Conservation (phyloP, 2,113 vertebrate genomes). For the Xenopus borealis region DNA sequence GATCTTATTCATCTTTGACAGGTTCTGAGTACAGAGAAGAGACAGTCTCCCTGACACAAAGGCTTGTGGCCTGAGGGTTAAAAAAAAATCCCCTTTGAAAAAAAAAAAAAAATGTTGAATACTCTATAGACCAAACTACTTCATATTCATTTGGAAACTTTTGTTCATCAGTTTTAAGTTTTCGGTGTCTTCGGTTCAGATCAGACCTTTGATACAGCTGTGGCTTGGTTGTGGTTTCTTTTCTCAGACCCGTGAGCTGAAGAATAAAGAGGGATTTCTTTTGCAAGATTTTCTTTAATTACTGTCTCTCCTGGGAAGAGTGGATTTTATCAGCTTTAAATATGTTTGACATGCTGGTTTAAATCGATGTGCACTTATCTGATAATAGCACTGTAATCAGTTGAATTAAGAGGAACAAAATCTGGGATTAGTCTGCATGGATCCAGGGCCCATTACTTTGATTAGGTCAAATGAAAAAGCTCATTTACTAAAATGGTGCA, state of each 20-base stretch:
- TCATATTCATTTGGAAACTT: conserved; percentile 66
- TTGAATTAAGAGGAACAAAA: neutral
- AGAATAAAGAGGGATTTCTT: conserved; percentile 1
- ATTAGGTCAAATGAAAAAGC: too few species aligned
- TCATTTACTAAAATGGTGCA: too few species aligned
- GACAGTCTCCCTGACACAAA: conserved; percentile 78
- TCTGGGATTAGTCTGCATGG: neutral
- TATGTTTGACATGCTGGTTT: conserved; percentile 9
- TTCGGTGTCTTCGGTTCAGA: conserved; percentile 59
- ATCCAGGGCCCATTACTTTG: too few species aligned
- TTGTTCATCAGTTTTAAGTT: conserved; percentile 51
- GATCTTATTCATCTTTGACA: conserved; percentile 80
- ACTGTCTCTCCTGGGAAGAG: conserved; percentile 18
- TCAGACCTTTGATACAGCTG: conserved; percentile 47
- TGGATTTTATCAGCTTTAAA: conserved; percentile 10
- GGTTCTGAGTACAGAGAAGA: conserved; percentile 79
- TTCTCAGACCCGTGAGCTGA: neutral
- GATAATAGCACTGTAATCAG: neutral
- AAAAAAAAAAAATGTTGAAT: conserved; percentile 59
- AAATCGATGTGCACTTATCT: conserved; percentile 8
- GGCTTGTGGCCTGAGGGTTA: conserved; percentile 77
- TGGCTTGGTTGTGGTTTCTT: conserved; percentile 20
- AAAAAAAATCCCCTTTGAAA: conserved; percentile 78
- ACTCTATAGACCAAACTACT: conserved; percentile 64
- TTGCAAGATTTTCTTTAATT: conserved; percentile 21